Evolutionary conservation across 2,888 invertebrate genomes (phyloP).

Genomic region (Limenitis camilla): DNA sequence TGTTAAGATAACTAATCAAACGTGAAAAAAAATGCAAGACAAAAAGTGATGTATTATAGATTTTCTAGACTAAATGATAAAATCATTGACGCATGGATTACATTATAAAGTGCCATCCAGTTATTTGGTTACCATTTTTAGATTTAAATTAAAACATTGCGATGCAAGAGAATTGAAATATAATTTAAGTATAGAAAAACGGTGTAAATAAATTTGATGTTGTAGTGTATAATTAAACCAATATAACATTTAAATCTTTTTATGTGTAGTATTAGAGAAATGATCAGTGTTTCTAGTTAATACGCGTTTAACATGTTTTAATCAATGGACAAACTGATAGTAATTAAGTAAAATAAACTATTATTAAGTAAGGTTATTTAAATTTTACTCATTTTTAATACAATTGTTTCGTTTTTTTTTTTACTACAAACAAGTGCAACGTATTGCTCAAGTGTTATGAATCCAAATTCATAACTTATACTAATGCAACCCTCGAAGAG

Average conservation of each 20-base stretch:
- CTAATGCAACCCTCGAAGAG: constrained; percentile 33
- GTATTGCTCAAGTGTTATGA: constrained; percentile 32
- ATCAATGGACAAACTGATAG: too few species aligned
- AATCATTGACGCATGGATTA: constrained; percentile 19
- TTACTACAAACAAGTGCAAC: background rate
- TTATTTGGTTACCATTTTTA: constrained; percentile 51
- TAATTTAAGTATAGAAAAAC: constrained; percentile 54
- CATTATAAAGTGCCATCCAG: constrained; percentile 58
- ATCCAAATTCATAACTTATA: constrained; percentile 30
- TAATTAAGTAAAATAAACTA: too few species aligned
- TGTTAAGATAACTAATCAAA: constrained; percentile 13
- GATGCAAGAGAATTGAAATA: constrained; percentile 74
- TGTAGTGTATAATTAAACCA: constrained; percentile 9
- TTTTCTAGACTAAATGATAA: constrained; percentile 28
- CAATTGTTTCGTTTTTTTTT: too few species aligned
- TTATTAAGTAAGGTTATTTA: too few species aligned
- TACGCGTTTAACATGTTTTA: background rate
- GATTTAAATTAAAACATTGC: constrained; percentile 61
- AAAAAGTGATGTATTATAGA: constrained; percentile 66
- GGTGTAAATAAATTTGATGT: constrained; percentile 11
- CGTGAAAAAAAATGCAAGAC: constrained; percentile 49
- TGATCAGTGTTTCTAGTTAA: constrained; percentile 5
- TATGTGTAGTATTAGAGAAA: background rate
- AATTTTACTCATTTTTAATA: too few species aligned
- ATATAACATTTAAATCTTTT: constrained; percentile 4